Conservation (phyloP, 2,113 vertebrate species). For the Corythaeola cristata region DNA sequence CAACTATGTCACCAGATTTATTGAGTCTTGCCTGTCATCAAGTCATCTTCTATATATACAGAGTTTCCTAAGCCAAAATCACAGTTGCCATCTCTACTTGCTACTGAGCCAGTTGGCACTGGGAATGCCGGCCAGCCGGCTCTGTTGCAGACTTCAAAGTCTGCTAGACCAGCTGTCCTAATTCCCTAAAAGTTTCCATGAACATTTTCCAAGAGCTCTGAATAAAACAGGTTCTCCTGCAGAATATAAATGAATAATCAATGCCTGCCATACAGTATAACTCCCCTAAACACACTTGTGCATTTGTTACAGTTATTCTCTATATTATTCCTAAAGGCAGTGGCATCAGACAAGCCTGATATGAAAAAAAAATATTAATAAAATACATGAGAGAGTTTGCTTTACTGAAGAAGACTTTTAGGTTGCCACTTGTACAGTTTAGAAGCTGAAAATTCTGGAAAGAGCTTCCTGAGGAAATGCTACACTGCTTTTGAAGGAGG, state of each 20-base stretch:
- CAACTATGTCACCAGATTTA: constrained; percentile 56
- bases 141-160: constrained; percentile 39
- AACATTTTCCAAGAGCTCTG: constrained; percentile 21
- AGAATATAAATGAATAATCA: constrained; percentile 27
- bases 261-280: background rate
- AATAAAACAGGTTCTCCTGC: constrained; percentile 16
- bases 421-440: background rate
- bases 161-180: constrained; percentile 57
- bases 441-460: background rate
- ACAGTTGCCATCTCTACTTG: constrained; percentile 52
- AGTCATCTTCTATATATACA: constrained; percentile 52
- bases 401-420: background rate
- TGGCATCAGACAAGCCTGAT: background rate
- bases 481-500: background rate
- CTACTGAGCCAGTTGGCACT: constrained; percentile 59
- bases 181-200: constrained; percentile 47
- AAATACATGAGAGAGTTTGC: background rate
- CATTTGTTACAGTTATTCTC: background rate
- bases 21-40: constrained; percentile 48
- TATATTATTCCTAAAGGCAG: background rate
- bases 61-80: constrained; percentile 22
- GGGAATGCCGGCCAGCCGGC: constrained; percentile 14
- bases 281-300: background rate
- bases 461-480: constrained; percentile 27
- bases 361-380: background rate